Evolutionary conservation across 2,888 invertebrate genomes (phyloP).

Genomic region (Vanessa cardui): DNA sequence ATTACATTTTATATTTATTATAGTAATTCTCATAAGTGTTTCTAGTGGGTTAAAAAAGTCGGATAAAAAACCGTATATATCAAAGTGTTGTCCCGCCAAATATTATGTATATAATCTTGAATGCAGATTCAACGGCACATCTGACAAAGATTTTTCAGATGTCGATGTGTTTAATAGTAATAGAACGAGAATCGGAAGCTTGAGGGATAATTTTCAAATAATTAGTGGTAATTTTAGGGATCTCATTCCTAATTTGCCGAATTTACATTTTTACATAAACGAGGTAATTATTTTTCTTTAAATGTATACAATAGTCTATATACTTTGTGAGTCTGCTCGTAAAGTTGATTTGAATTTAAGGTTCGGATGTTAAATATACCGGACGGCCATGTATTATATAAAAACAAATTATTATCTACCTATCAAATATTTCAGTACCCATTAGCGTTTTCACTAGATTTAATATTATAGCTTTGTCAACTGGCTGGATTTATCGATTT

Average conservation of each 20-base stretch:
- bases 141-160: background rate
- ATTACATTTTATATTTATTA: too few relatives aligned
- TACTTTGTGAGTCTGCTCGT: too few relatives aligned
- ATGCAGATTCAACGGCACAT: background rate
- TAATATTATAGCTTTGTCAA: too few relatives aligned
- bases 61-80: background rate
- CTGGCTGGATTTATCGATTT: too few relatives aligned
- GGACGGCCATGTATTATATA: too few relatives aligned
- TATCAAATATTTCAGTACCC: too few relatives aligned
- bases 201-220: background rate
- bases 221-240: background rate
- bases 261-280: background rate
- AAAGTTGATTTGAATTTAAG: too few relatives aligned
- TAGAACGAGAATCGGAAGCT: background rate
- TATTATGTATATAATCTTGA: background rate
- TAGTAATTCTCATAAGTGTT: background rate
- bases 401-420: too few relatives aligned
- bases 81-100: background rate
- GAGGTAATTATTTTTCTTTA: background rate
- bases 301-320: too few relatives aligned
- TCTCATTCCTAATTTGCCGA: background rate
- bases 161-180: background rate
- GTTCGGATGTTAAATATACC: too few relatives aligned
- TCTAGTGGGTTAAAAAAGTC: background rate
- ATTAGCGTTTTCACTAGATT: too few relatives aligned